Percentiles rank a stretch among this genome's conserved stretches.
Evolutionary conservation across 2,113 vertebrate species (phyloP).

Genomic region (Rutilus rutilus): DNA sequence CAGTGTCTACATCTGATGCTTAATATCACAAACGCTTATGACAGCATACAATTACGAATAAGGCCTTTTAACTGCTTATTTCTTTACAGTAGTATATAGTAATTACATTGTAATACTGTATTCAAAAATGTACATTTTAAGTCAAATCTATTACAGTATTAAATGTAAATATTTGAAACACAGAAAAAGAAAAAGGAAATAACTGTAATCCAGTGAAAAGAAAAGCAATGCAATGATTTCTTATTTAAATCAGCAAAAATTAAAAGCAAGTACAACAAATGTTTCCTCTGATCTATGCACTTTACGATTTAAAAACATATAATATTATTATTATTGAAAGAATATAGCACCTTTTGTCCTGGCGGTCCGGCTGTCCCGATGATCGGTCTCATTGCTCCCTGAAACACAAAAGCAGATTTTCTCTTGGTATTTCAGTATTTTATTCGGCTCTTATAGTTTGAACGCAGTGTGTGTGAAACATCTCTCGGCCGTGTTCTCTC

Average conservation of each 20-base stretch:
- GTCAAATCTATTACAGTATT: not conserved
- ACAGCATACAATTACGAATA: not conserved
- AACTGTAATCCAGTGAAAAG: not conserved
- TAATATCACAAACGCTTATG: not conserved
- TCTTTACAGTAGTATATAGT: not conserved
- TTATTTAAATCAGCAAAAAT: not conserved
- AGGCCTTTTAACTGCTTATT: not conserved
- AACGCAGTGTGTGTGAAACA: too few species aligned
- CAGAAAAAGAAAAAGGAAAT: not conserved
- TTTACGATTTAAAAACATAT: not conserved
- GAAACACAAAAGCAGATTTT: not conserved
- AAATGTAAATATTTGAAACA: not conserved
- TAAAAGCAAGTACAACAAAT: not conserved
- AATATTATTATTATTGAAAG: not conserved
- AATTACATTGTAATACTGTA: not conserved
- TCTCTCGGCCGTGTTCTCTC: not conserved
- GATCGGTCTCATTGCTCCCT: conserved; percentile 50
- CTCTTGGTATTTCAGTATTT: not conserved
- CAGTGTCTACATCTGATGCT: not conserved
- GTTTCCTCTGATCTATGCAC: not conserved
- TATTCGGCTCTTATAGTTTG: not conserved
- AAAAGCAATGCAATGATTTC: not conserved
- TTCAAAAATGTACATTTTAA: not conserved
- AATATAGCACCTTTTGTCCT: conserved; percentile 59
- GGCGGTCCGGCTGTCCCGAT: conserved; percentile 56